These are phyloP conservation scores for Ciconia maguari DNA, from an alignment of 2,113 vertebrate species.

Conservation along the genomic window DNA sequence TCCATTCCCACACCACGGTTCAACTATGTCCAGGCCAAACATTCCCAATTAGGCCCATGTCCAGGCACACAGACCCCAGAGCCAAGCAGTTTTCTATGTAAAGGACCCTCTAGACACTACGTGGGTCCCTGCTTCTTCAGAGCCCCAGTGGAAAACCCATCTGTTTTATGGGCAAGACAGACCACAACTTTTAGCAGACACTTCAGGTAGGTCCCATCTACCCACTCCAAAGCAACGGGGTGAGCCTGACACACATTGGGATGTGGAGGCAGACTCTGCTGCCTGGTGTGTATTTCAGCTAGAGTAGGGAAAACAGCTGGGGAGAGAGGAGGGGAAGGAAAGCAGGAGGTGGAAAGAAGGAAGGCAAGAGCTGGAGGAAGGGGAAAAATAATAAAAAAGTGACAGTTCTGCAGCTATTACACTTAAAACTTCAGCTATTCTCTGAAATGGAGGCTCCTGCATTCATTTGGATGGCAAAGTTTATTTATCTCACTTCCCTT, in stretches of 20 bases:
- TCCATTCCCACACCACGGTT: not conserved
- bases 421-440: not conserved
- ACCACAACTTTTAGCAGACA: not conserved
- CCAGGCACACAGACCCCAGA: not conserved
- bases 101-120: too few relatives aligned
- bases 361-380: not conserved
- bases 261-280: accelerated
- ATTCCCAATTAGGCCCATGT: accelerated
- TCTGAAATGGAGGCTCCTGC: not conserved
- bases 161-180: too few relatives aligned
- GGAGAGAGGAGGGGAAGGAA: not conserved
- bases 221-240: not conserved
- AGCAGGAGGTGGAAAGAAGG: not conserved
- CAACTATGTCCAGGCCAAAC: not conserved
- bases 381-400: not conserved
- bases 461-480: not conserved
- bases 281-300: not conserved
- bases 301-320: not conserved
- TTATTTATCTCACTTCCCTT: slow-evolving; percentile 19
- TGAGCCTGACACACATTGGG: accelerated
- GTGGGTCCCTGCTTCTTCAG: not conserved
- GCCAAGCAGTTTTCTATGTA: not conserved
- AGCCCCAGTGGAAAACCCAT: not conserved
- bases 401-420: not conserved
- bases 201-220: not conserved